Evolutionary conservation across 2,797 vertebrate genomes (phyloP), one percentile per base, ranked within the genome.

Genomic region (Melanotaenia pygmaea): DNA sequence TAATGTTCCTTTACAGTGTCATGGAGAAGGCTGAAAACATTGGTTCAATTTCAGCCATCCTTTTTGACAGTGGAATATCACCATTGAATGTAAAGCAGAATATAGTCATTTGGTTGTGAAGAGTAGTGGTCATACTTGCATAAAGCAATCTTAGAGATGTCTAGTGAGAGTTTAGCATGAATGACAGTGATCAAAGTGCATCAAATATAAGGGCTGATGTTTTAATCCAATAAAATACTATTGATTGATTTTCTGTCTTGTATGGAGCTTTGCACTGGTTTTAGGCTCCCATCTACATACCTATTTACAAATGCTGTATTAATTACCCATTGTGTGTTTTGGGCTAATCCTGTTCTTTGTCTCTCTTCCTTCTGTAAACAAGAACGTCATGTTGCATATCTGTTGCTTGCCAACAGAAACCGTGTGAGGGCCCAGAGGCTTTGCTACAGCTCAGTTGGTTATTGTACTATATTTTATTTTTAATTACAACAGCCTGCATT

Each of bases 171-270:
- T 70, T 71, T 38, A 5, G 51, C 58, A 38, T 54, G 20, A 26
- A 40, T 34, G 35, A 38, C 40, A 20, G 51, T 3, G 60, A 57
- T 61, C 18, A 64, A 28, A 28, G 26, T 62, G 5, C 59, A 57
- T 69, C 50, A 47, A 53, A 45, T 64, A 50, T 1, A 22, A 13
- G 53, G 72, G 69, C 47, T 87, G 68, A 78, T 64, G 62, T 30
- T 73, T 64, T 88, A 85, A 88, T 87, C 83, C 85, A 87, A 72
- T 86, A 69, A 45, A 73, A 64, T 64, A 26, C 53, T 30, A 74
- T 78, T 68, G 66, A 73, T 77, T 79, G 74, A 73, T 63, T 81
- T 76, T 73, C 28, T 56, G 4, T 75, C 54, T 8, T 56, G 35
- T 1, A 1, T 58, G 26, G 13, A 26, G 62, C 59, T 78, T 74